These are phyloP conservation scores for Synanthedon andrenaeformis DNA, from an alignment of 2,888 invertebrate species.

Conservation along the genomic window DNA sequence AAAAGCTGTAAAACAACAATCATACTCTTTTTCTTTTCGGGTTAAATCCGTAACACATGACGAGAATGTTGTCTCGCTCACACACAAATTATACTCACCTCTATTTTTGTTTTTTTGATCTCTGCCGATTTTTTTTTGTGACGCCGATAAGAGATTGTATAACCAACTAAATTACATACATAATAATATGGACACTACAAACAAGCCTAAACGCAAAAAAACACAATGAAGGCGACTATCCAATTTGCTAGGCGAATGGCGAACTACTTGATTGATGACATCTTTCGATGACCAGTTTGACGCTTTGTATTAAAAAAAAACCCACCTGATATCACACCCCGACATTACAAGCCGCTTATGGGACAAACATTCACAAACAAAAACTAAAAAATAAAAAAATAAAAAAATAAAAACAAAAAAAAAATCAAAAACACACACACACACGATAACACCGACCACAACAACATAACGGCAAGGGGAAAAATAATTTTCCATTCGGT, in stretches of 20 bases:
- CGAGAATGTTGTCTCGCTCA: constrained; percentile 26
- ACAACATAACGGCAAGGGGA: constrained; percentile 63
- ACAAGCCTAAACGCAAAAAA: constrained; percentile 67
- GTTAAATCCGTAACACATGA: constrained; percentile 20
- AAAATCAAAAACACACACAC: no score
- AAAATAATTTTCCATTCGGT: constrained; percentile 45
- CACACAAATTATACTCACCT: constrained; percentile 49
- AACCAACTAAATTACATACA: constrained; percentile 37
- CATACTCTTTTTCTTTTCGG: constrained; percentile 23
- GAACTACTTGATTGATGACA: constrained; percentile 33
- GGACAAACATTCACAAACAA: constrained; percentile 55
- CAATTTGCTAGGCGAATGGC: constrained; percentile 42
- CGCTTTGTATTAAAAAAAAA: constrained; percentile 36
- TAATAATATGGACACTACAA: constrained; percentile 45
- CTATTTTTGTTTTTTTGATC: constrained; percentile 13
- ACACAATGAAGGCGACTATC: constrained; percentile 51
- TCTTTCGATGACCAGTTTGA: constrained; percentile 40
- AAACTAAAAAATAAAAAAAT: constrained; percentile 29
- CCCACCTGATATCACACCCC: constrained; percentile 47
- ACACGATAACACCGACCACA: constrained; percentile 13
- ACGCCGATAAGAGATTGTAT: constrained; percentile 7
- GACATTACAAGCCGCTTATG: constrained; percentile 37
- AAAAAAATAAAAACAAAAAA: constrained; percentile 38
- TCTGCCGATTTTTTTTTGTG: constrained; percentile 10
- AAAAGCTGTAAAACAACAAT: constrained; percentile 37